Percentiles rank a stretch among this genome's conserved stretches.
phyloP scores from a whole-genome alignment of 1,140 invertebrate species.

The Oscheius sp. region DNA sequence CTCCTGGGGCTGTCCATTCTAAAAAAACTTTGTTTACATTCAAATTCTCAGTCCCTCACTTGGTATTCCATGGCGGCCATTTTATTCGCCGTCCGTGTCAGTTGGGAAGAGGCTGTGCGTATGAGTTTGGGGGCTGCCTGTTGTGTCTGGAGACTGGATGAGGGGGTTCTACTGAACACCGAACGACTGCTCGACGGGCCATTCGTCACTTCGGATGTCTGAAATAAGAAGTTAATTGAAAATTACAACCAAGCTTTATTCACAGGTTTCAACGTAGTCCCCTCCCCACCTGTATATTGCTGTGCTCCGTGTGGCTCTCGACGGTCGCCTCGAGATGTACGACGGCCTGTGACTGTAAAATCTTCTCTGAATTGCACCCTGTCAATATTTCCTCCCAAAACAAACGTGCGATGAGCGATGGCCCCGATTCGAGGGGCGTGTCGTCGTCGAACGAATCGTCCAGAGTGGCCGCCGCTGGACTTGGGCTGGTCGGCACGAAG shows the following conservation, averaged over 20 bases:
- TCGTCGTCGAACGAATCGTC: slow-evolving; percentile 2
- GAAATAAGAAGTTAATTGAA: neutral
- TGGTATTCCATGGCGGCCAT: too few species aligned
- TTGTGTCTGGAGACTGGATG: neutral
- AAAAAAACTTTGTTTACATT: neutral
- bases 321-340: neutral
- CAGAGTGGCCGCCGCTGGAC: neutral
- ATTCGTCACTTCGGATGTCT: too few species aligned
- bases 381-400: too few species aligned
- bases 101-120: too few species aligned
- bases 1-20: neutral
- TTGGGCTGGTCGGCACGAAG: neutral
- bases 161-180: neutral
- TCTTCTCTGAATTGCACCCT: too few species aligned
- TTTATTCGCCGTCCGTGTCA: too few species aligned
- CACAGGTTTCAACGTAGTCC: neutral
- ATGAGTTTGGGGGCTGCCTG: neutral
- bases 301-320: neutral
- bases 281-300: neutral
- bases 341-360: neutral
- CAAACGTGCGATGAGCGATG: neutral
- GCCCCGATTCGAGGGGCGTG: neutral
- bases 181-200: too few species aligned
- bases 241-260: neutral
- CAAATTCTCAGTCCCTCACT: neutral